Conservation (phyloP, 2,797 vertebrate species). For the Lithobates sylvaticus region DNA sequence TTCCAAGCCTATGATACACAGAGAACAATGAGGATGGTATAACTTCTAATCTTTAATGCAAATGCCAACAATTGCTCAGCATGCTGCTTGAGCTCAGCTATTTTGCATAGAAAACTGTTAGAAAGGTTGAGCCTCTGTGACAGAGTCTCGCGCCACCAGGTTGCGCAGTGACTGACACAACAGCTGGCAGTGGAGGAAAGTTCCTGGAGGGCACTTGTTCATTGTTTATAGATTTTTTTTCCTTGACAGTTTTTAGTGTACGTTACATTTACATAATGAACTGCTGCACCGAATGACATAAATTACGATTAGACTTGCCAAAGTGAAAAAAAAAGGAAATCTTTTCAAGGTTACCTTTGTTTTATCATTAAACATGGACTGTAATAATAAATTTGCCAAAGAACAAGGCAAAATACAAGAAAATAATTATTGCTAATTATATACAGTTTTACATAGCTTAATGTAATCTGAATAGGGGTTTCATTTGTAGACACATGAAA, state of each 20-base stretch:
- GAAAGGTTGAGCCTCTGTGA: constrained; percentile 32
- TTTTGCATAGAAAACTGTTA: constrained; percentile 14
- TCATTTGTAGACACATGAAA: not conserved
- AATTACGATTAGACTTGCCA: constrained; percentile 46
- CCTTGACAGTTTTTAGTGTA: constrained; percentile 51
- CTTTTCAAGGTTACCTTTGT: constrained; percentile 43
- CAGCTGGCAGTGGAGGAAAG: constrained; percentile 35
- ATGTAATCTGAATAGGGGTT: not conserved
- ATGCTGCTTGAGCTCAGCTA: not conserved
- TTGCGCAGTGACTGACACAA: constrained; percentile 34
- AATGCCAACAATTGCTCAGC: not conserved
- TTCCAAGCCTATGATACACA: not conserved
- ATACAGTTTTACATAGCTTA: not conserved
- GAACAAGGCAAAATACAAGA: not conserved
- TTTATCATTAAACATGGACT: constrained; percentile 2
- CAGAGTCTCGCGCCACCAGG: constrained; percentile 13
- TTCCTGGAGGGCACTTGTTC: constrained; percentile 43
- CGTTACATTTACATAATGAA: constrained; percentile 56
- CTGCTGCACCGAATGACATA: constrained; percentile 40
- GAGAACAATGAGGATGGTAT: not conserved
- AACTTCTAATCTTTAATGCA: not conserved
- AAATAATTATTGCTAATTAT: not conserved
- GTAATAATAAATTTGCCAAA: not conserved
- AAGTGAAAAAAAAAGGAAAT: not conserved
- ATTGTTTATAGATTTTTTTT: constrained; percentile 50